A percentile compares a stretch with the other conserved stretches of the same genome.
Conservation (phyloP, 2,113 vertebrate species). For the Mus musculus region DNA sequence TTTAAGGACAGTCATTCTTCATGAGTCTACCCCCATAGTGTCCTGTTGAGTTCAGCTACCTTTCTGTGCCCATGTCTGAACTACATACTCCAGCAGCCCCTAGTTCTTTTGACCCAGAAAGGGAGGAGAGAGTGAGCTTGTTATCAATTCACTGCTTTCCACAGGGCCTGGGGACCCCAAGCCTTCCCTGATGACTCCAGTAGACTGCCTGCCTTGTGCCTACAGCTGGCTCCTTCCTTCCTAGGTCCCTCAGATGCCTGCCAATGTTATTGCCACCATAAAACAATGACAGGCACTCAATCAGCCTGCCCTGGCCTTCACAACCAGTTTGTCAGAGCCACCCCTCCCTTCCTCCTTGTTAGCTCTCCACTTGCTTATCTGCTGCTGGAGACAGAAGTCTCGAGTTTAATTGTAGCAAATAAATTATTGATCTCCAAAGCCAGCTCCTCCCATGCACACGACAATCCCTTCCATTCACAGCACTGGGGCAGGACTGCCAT, state of each 20-base stretch:
- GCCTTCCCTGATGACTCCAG: not conserved
- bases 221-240: not conserved
- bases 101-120: not conserved
- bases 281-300: slow-evolving; percentile 40
- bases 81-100: not conserved
- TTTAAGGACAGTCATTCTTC: not conserved
- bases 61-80: not conserved
- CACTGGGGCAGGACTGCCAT: not conserved
- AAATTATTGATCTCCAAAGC: slow-evolving; percentile 76
- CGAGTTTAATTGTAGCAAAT: slow-evolving; percentile 72
- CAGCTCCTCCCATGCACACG: slow-evolving; percentile 5
- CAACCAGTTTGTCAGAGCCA: not conserved
- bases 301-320: slow-evolving; percentile 46
- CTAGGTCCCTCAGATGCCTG: not conserved
- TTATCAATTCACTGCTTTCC: not conserved
- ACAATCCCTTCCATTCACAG: slow-evolving; percentile 1
- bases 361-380: slow-evolving; percentile 68
- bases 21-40: rapidly evolving
- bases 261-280: slow-evolving; percentile 12
- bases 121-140: not conserved
- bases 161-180: not conserved
- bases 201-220: not conserved
- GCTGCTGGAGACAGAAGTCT: slow-evolving; percentile 77
- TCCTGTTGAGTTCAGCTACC: not conserved
- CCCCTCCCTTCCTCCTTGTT: slow-evolving; percentile 14